These are phyloP conservation scores for Rousettus madagascariensis DNA, from an alignment of 2,797 vertebrate genomes.

Conservation along the genomic window DNA sequence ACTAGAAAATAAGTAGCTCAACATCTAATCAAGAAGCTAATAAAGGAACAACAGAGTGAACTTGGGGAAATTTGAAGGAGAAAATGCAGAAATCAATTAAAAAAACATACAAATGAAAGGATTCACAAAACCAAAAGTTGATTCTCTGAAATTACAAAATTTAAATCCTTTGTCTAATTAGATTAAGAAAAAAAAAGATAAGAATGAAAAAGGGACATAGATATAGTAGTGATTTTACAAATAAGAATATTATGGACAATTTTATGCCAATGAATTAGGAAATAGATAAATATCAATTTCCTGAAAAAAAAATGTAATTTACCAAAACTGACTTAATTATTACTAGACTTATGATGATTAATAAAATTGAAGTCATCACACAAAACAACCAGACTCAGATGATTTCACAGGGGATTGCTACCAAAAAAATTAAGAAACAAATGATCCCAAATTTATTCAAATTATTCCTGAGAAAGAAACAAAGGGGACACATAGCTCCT, in stretches of 20 bases:
- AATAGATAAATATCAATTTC: background rate
- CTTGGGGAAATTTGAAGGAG: background rate
- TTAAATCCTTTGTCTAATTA: background rate
- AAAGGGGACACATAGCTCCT: background rate
- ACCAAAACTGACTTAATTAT: background rate
- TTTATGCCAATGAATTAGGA: background rate
- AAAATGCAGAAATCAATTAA: background rate
- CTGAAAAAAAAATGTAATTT: slow-evolving; percentile 5
- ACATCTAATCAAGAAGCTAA: background rate
- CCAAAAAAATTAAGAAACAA: background rate
- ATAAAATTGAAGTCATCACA: background rate
- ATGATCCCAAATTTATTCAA: background rate
- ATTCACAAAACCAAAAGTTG: background rate
- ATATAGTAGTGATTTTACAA: background rate
- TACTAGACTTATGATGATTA: background rate
- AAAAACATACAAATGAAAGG: background rate
- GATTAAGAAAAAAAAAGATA: background rate
- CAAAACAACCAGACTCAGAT: background rate
- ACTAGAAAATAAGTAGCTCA: background rate
- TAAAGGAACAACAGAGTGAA: background rate
- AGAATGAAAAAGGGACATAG: background rate
- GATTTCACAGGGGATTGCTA: background rate
- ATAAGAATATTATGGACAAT: slow-evolving; percentile 23
- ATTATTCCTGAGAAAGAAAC: background rate
- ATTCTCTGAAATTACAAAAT: background rate